phyloP scores from a whole-genome alignment of 2,113 vertebrate genomes.

The Prinia subflava region DNA sequence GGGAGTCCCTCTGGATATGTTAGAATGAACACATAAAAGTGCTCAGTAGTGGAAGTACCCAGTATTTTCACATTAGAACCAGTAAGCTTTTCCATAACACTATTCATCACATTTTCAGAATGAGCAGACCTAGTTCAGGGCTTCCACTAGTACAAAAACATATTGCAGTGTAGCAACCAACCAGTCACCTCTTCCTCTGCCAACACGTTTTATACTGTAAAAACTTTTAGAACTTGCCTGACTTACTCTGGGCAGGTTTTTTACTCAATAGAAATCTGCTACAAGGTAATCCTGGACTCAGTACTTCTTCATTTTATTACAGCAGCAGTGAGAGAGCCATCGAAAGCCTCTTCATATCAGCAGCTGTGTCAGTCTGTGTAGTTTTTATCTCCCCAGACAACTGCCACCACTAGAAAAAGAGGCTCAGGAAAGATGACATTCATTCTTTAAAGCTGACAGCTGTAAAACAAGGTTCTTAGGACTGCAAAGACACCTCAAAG shows the following conservation, averaged over 20 bases:
- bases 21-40: neutral
- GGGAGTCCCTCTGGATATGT: neutral
- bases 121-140: neutral
- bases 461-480: conserved; percentile 32
- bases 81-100: neutral
- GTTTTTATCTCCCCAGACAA: conserved; percentile 41
- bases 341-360: neutral
- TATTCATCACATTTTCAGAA: neutral
- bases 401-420: conserved; percentile 3
- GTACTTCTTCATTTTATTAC: neutral
- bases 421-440: neutral
- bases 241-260: neutral
- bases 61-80: neutral
- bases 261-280: neutral
- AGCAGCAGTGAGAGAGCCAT: neutral
- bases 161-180: neutral
- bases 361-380: neutral
- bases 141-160: neutral
- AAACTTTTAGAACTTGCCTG: neutral
- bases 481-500: conserved; percentile 2
- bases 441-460: conserved; percentile 40
- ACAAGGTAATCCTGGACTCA: neutral
- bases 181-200: neutral
- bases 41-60: neutral
- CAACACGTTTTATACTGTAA: neutral